A percentile compares a stretch with the other conserved stretches of the same genome.
phyloP scores from a whole-genome alignment of 2,797 vertebrate species.

The Halcyon leucocephala region DNA sequence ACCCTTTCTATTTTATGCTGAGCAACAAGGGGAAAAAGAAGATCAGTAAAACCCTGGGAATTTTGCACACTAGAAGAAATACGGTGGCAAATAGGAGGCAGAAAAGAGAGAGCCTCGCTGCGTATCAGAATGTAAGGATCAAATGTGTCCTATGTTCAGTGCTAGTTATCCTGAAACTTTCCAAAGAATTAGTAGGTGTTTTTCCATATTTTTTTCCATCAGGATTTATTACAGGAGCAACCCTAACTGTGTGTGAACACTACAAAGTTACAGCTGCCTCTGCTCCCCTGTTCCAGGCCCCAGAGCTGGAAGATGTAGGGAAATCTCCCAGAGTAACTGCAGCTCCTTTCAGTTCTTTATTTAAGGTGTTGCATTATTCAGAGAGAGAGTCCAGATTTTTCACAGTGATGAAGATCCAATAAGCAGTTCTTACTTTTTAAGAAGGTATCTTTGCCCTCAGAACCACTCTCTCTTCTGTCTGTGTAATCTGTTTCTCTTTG shows the following conservation, averaged over 20 bases:
- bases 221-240: background rate
- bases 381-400: background rate
- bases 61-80: background rate
- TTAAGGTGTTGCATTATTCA: constrained; percentile 32
- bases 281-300: background rate
- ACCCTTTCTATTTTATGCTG: background rate
- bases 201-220: background rate
- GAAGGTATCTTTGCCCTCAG: background rate
- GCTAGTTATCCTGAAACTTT: background rate
- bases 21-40: background rate
- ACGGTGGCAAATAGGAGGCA: background rate
- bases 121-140: background rate
- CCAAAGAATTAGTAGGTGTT: background rate
- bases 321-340: background rate
- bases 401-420: background rate
- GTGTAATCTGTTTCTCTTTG: background rate
- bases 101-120: background rate
- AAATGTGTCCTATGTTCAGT: background rate
- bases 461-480: background rate
- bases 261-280: background rate
- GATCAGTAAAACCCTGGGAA: background rate
- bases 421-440: background rate
- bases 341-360: background rate
- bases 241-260: background rate
- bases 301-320: background rate